phyloP scores from a whole-genome alignment of 2,113 vertebrate genomes.

The Cyrtonyx montezumae region DNA sequence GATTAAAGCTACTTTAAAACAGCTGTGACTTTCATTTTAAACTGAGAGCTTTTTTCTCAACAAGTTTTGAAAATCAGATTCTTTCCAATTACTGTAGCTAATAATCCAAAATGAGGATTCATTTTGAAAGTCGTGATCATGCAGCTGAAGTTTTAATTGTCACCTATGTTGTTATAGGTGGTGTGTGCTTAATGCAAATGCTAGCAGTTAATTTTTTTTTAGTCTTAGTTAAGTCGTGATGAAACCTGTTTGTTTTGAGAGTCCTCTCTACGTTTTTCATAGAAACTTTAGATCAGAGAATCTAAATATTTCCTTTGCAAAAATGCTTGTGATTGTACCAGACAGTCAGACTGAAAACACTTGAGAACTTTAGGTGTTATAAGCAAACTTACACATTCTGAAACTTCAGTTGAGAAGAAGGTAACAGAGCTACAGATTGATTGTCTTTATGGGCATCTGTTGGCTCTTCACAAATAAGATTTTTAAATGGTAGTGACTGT shows the following conservation, averaged over 20 bases:
- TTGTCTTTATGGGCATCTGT: background rate
- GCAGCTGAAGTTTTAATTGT: background rate
- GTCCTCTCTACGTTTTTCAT: background rate
- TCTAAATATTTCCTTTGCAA: background rate
- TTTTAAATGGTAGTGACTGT: background rate
- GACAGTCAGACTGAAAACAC: background rate
- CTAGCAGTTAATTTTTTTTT: background rate
- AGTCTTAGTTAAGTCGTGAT: background rate
- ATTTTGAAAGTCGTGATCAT: background rate
- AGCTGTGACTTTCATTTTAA: background rate
- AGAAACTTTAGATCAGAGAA: background rate
- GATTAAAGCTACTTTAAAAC: background rate
- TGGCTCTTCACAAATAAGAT: background rate
- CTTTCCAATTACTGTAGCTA: background rate
- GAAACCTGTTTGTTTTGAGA: too few relatives aligned
- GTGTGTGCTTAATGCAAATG: background rate
- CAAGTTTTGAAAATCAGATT: background rate
- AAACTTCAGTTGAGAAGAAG: background rate
- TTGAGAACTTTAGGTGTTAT: background rate
- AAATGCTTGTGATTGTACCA: background rate
- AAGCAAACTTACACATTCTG: background rate
- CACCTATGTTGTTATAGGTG: rapidly evolving
- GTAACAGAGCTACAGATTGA: background rate
- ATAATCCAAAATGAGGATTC: background rate
- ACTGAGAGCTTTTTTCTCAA: background rate